A percentile compares a stretch with the other conserved stretches of the same genome.
These are phyloP conservation scores for Myiopsitta monachus DNA, from an alignment of 2,113 vertebrate species.

Conservation along the genomic window DNA sequence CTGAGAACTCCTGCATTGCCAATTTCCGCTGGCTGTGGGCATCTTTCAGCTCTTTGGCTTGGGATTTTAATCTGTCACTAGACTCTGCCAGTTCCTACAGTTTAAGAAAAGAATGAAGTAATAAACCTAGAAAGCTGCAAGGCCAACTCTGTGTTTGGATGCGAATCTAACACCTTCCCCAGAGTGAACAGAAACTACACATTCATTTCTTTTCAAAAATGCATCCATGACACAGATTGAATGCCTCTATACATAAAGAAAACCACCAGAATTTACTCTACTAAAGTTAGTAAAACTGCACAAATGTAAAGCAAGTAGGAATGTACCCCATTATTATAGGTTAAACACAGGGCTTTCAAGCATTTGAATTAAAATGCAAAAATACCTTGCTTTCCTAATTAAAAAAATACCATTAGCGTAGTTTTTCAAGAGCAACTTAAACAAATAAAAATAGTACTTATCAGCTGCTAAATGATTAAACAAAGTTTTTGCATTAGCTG, in stretches of 20 bases:
- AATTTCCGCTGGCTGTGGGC: slow-evolving; percentile 95
- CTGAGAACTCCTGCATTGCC: slow-evolving; percentile 95
- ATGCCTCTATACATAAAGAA: neutral
- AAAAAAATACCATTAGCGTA: neutral
- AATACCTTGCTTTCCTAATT: neutral
- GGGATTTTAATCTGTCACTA: slow-evolving; percentile 90
- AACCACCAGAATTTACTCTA: neutral
- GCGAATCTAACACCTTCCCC: neutral
- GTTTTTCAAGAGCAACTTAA: neutral
- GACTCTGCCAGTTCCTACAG: slow-evolving; percentile 87
- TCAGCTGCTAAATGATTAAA: neutral
- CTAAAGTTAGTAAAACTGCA: neutral
- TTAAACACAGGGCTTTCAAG: neutral
- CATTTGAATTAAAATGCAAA: neutral
- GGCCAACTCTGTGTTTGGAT: slow-evolving; percentile 47
- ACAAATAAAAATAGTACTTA: neutral
- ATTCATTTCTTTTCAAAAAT: slow-evolving; percentile 34
- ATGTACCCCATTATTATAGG: neutral
- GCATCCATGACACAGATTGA: neutral
- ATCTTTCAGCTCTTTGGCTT: slow-evolving; percentile 97
- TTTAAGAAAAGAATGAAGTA: slow-evolving; percentile 74
- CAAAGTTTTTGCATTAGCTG: neutral
- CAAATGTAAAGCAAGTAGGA: neutral
- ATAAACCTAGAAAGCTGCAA: slow-evolving; percentile 69
- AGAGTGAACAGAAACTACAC: slow-evolving; percentile 5